Percentiles rank a stretch among this genome's conserved stretches.
Conservation (phyloP, 2,113 vertebrate genomes). For the Pseudopodoces humilis region DNA sequence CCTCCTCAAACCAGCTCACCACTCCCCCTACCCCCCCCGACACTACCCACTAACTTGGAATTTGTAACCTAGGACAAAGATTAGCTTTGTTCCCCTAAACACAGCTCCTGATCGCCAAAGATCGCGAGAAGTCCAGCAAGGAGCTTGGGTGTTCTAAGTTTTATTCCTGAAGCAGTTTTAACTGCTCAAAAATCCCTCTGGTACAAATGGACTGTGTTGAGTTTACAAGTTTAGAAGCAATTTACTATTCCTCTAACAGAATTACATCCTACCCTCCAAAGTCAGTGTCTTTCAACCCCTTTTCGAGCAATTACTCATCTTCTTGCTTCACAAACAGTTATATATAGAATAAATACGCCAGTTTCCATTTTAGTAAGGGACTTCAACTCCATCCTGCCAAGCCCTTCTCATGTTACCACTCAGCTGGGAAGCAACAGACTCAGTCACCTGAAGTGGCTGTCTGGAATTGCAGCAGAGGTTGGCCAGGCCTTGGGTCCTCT, state of each 20-base stretch:
- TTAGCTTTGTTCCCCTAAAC: constrained; percentile 26
- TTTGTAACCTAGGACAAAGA: constrained; percentile 40
- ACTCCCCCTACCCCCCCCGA: background rate
- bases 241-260: background rate
- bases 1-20: background rate
- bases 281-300: background rate
- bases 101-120: background rate
- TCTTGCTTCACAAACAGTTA: background rate
- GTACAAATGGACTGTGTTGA: background rate
- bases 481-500: background rate
- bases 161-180: constrained; percentile 23
- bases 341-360: background rate
- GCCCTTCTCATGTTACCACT: background rate
- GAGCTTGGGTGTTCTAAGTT: background rate
- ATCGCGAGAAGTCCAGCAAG: background rate
- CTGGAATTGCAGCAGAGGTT: background rate
- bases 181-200: background rate
- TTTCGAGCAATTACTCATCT: background rate
- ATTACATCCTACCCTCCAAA: background rate
- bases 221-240: background rate
- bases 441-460: background rate
- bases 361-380: constrained; percentile 32
- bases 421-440: background rate
- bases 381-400: background rate
- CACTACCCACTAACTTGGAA: background rate